Base-by-base conservation (phyloP, 2,797 vertebrate species). In the Percopsis omiscomaycus region DNA sequence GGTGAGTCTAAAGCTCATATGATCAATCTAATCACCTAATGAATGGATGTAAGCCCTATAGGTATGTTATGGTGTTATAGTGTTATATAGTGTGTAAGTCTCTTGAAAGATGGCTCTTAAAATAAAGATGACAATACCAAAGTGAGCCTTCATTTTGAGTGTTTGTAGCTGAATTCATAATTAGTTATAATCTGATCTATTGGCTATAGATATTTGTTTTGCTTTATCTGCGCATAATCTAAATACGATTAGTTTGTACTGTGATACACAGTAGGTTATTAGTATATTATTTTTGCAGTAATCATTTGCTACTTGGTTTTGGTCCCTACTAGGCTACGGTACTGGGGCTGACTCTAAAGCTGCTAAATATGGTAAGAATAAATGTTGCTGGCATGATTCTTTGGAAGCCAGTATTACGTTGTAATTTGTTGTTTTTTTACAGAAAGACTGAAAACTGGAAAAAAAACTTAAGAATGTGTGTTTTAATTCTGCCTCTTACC, bases 291-390 rank as follows among this genome's bases (percentile, higher is more conserved):
- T 11, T 22, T 47, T 47, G 16, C 13, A 32, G 27, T 30, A 22
- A 32, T 14, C 13, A 16, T 30, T 15, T 49, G 28, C 2, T 29
- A 12, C n/a, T 68, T 61, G 68, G n/a, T 69, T 81, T 37, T 68
- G 29, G 57, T 64, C 50, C 15, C 52, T 22, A 22, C 22, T 55
- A 88, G 85, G 79, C 9, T 81, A 72, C 1, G 85, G 80, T 6
- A 88, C 77, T 15, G 58, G 84, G 48, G 71, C 88, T 67, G 91
- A 88, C 83, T 92, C 89, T 71, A 94, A 94, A 80, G 88, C 89
- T 78, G 86, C 91, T 28, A 94, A 94, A 82, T 93, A 92, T 0
- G 91, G 92, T 92, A 89, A 3, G 84, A 51, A 65, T 28, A 5
- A 6, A 29, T 65, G 47, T 51, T 58, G 0, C 74, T 58, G 73